Base-by-base conservation (phyloP, 1,140 invertebrate species). In the Caenorhabditis latens region DNA sequence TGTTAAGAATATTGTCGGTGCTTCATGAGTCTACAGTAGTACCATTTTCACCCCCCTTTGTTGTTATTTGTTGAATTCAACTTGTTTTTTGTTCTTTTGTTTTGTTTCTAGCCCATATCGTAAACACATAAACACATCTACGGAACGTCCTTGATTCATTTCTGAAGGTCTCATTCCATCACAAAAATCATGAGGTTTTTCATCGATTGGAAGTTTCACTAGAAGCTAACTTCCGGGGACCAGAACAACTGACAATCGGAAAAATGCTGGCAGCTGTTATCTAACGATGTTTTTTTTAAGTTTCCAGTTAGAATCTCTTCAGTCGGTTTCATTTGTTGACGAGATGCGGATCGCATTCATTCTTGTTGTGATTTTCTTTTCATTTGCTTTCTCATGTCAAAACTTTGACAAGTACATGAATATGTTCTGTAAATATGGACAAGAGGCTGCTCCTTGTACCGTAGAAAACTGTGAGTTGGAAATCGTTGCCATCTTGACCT, bases 391-490 rank as follows among this genome's bases (percentile, higher is more conserved):
- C 40, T 43, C 50, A 7, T 88, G 87, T 55, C 53, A 82, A 2
- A 71, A 82, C 9, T 88, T 88, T n/a, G 87, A 88, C 48, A 88
- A 88, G 32, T 40, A 88, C 55, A 67, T 85, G 43, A 50, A 88
- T 53, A 79, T 85, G 67, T 88, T 85, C 87, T 88, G 87, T 40
- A 71, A n/a, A 11, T 88, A 79, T 42, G 87, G 63, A 9, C 14
- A 40, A 19, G 87, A 88, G 53, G 40, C 50, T 16, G 21, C 63
- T 48, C 63, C 84, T 14, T 88, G 87, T 57, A 57, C 61, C n/a
- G 24, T 57, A 24, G 46, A 65, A 6, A 65, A 84, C 19, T 58
- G 87, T 88, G 16, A 82, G 87, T 32, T 42, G 21, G 4, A 19
- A 43, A 53, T 2, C 1, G 32, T 32, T 2, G 32, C 2, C 0